Base-by-base conservation (phyloP, 2,113 vertebrate species). In the Nothocercus julius region DNA sequence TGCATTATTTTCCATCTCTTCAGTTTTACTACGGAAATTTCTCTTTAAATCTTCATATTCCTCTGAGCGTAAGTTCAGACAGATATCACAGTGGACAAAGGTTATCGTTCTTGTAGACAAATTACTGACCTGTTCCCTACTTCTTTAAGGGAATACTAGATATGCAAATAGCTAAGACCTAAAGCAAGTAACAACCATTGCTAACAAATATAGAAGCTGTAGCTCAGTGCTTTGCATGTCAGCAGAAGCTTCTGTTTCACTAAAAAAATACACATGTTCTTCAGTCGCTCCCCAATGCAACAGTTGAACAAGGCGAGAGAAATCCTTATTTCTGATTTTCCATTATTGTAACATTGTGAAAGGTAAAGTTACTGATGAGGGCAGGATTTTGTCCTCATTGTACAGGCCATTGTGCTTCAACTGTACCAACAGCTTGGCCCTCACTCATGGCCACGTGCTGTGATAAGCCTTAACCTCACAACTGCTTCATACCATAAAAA, bases 21-120 rank as follows among this genome's bases (percentile, higher is more conserved):
- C 92, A 0, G 64, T 97, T 95, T 97, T 97, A 83, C 93, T 97
- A 95, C 86, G 94, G 87, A 97, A 98, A 86, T 97, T 95, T 76
- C 82, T 96, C 89, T 98, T 98, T 85, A 98, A 83, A 80, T 96
- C 89, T 94, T 98, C 96, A 82, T 98, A 98, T 47, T 98, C 96
- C 81, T 98, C 98, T 99, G 70, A 78, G 89, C 61, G 36, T 20
- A 93, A 72, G 77, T 92, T 64, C 88, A 90, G 24, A 92, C 19
- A 18, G 13, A 87, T 87, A 63, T 73, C 7, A 40, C 0, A 59
- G 21, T 27, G 54, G 28, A 34, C 51, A 90, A 47, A 62, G 32
- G 8, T 17, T 0, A 9, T 14, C 1, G 3, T 30, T 74, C 21
- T 82, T 62, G 16, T 45, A 51, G 24, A 63, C 6, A 61, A 21